Evolutionary conservation across 2,113 vertebrate species (phyloP).

Genomic region (Platysternon megacephalum): DNA sequence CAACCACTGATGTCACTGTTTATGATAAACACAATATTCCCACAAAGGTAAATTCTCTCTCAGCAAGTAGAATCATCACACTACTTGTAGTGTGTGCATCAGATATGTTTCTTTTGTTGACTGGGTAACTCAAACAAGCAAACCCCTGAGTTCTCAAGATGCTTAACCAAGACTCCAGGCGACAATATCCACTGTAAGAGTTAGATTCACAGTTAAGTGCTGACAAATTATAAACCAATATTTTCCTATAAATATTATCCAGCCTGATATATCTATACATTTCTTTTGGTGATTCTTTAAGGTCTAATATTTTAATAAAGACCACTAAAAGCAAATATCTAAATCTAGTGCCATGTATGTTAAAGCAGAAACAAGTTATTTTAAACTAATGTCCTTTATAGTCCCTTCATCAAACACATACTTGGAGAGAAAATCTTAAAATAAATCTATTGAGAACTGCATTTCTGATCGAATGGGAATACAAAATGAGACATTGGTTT

Average conservation of each 20-base stretch:
- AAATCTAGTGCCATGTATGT: accelerated
- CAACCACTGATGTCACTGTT: conserved; percentile 9
- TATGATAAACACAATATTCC: conserved; percentile 17
- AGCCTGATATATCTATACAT: neutral
- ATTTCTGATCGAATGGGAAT: neutral
- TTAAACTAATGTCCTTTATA: neutral
- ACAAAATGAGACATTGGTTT: neutral
- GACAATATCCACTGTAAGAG: neutral
- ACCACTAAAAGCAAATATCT: neutral
- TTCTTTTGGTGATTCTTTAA: neutral
- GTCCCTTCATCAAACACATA: neutral
- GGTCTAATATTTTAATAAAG: neutral
- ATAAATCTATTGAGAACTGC: neutral
- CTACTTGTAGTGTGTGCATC: neutral
- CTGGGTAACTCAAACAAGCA: conserved; percentile 1
- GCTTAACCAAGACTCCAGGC: neutral
- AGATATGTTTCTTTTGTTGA: neutral
- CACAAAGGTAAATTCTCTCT: conserved; percentile 41
- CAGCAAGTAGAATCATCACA: neutral
- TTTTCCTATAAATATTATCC: neutral
- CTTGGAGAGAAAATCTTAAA: neutral
- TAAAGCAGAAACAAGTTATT: neutral
- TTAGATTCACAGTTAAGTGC: neutral
- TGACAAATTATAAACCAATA: neutral
- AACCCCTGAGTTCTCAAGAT: neutral